Conservation (phyloP, 23 tunicate genomes). For the Styela plicata region DNA sequence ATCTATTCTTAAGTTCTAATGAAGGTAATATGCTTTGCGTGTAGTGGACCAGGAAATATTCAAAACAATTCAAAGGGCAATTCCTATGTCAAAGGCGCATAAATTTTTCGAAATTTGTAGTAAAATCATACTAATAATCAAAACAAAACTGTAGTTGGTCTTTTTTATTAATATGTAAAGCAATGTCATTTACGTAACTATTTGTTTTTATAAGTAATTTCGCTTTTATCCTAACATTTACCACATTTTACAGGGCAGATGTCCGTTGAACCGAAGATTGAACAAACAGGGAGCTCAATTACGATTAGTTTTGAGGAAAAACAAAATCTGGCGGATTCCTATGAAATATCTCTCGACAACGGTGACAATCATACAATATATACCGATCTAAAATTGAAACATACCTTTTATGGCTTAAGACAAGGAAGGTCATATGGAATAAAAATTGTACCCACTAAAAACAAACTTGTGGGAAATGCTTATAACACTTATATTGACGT, state of each 20-base stretch:
- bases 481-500: conserved; percentile 13
- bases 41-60: too few species aligned
- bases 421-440: conserved; percentile 42
- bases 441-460: conserved; percentile 19
- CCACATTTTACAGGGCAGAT: conserved; percentile 41
- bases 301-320: conserved; percentile 37
- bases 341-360: background rate
- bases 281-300: conserved; percentile 27
- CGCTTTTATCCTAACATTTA: too few species aligned
- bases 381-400: background rate
- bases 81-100: too few species aligned
- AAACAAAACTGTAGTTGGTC: too few species aligned
- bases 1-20: too few species aligned
- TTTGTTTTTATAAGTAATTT: too few species aligned
- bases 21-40: too few species aligned
- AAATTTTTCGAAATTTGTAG: too few species aligned
- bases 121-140: too few species aligned
- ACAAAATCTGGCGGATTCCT: conserved; percentile 43
- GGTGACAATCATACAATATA: conserved; percentile 1
- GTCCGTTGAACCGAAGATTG: conserved; percentile 18
- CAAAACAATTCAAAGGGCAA: too few species aligned
- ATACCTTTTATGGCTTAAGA: conserved; percentile 25
- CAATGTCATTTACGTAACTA: too few species aligned
- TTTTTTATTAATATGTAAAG: too few species aligned
- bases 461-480: conserved; percentile 14